Evolutionary conservation across 2,888 invertebrate genomes (phyloP).

Genomic region (Ommatoiulus sabulosus): DNA sequence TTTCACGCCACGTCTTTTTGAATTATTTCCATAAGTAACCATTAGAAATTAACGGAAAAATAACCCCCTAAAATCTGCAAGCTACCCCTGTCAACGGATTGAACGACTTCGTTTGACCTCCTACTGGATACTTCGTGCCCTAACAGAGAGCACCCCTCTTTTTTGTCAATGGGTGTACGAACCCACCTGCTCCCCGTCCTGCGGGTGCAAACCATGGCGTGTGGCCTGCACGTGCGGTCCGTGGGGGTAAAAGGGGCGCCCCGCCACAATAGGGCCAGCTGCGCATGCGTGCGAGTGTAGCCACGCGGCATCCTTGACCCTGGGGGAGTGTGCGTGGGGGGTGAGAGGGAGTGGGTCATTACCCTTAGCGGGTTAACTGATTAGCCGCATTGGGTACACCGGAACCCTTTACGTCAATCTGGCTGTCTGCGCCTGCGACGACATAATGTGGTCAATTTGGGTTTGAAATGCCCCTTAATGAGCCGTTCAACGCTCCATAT

Average conservation of each 20-base stretch:
- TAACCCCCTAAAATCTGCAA: neutral
- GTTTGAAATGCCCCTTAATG: conserved; percentile 6
- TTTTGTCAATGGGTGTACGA: neutral
- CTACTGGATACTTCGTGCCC: neutral
- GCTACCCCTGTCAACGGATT: neutral
- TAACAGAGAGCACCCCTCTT: neutral
- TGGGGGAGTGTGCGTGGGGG: conserved; percentile 36
- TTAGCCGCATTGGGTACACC: conserved; percentile 26
- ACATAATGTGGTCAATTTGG: neutral
- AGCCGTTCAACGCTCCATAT: neutral
- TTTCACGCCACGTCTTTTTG: too few species aligned
- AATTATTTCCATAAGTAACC: too few species aligned
- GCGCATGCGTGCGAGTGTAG: neutral
- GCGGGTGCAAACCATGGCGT: conserved; percentile 30
- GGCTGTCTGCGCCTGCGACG: neutral
- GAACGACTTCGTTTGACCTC: neutral
- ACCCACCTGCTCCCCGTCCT: conserved; percentile 17
- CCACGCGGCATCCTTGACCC: conserved; percentile 12
- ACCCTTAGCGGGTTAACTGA: conserved; percentile 38
- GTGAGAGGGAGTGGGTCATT: conserved; percentile 24
- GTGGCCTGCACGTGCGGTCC: conserved; percentile 52
- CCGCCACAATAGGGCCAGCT: neutral
- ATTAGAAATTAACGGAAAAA: too few species aligned
- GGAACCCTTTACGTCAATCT: conserved; percentile 8
- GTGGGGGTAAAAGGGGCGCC: neutral